Evolutionary conservation across 2,797 vertebrate species (phyloP).

Genomic region (Poecilia gillii): DNA sequence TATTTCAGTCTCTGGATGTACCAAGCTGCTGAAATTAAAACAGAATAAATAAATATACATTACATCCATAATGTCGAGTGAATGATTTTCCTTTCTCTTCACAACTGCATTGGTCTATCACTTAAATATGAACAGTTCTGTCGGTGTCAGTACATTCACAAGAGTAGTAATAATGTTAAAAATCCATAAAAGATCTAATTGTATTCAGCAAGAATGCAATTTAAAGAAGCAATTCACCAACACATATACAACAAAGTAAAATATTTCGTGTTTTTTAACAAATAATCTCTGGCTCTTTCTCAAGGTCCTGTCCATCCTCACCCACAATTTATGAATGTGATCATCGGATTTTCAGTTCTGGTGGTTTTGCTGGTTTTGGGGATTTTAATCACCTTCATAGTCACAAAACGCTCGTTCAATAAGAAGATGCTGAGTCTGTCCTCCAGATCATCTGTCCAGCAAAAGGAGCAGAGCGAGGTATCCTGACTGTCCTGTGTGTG

Average conservation of each 20-base stretch:
- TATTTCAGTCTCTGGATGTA: neutral
- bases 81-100: neutral
- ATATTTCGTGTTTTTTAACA: neutral
- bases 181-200: neutral
- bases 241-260: neutral
- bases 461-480: constrained; percentile 52
- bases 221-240: neutral
- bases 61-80: neutral
- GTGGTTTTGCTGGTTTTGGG: constrained; percentile 1
- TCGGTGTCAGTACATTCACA: neutral
- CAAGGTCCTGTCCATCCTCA: fast-evolving
- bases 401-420: constrained; percentile 44
- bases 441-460: neutral
- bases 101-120: neutral
- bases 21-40: neutral
- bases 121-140: neutral
- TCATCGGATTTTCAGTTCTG: neutral
- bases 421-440: neutral
- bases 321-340: fast-evolving
- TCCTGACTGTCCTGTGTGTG: neutral
- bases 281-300: constrained; percentile 1
- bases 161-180: neutral
- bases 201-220: neutral
- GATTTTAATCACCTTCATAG: constrained; percentile 30
- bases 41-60: neutral